Base-by-base conservation (phyloP, 2,888 invertebrate genomes). In the Theodoxus fluviatilis region DNA sequence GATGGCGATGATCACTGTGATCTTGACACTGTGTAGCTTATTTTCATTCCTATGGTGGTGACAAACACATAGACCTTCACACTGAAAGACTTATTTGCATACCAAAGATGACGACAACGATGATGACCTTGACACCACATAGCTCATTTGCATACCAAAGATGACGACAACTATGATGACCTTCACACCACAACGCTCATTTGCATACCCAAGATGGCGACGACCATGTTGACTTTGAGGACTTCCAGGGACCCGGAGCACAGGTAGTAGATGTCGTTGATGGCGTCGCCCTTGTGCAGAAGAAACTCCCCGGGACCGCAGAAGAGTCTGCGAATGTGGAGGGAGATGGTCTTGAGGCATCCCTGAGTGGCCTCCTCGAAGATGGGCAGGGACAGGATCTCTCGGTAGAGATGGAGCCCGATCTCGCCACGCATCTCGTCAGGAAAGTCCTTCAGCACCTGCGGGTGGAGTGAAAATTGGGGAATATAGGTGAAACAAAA, bases 211-310 rank as follows among this genome's bases (percentile, higher is more conserved):
- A 97, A 90, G 82, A 98, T 97, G 71, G 97, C 97, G 28, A 97
- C 96, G 68, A 97, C 97, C 95, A 96, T 96, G 75, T 93, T 94
- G 83, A 95, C 93, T 87, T 96, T 96, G 82, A 97, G 93, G 59
- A 97, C 96, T 89, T 97, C 97, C 96, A 97, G 96, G 37, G 96
- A 96, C 6, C 97, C 97, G 85, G 96, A 96, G 89, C 95, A 96
- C 77, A 97, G 92, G 88, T 96, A 96, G 88, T 96, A 96, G 81
- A 97, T 94, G 85, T 95, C 95, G 73, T 94, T 93, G 37, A 97
- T 91, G 6, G 96, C 96, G 83, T 97, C 97, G 52, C 96, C 96
- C 89, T 93, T 94, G 88, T 96, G 96, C 57, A 96, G 93, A 63
- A 97, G 91, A 86, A 93, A 96, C 87, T 97, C 97, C 71, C 96